Evolutionary conservation across 2,888 invertebrate species (phyloP), one percentile per base, ranked within the genome.

Genomic region (Synergus laeviventris): DNA sequence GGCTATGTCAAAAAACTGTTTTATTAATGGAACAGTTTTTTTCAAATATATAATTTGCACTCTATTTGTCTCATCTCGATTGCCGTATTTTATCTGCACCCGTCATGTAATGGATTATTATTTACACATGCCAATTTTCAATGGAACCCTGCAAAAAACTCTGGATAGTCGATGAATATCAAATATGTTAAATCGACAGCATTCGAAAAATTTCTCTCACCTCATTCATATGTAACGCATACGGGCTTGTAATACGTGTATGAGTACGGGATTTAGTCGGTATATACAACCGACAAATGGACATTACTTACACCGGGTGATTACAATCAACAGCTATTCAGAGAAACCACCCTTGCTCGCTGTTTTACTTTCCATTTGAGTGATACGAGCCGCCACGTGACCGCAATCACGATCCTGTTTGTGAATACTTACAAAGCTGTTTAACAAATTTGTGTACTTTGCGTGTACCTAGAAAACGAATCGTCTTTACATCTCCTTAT

Each of bases 241-340:
- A 39, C 62, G 36, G 31, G 39, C n/a, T 2, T 18, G 16, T 16
- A 31, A 64, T 64, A 11, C 36, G n/a, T 39, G 62, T 12, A 36
- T 56, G 60, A 83, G 82, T 18, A 36, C 45, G 60, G 83, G 82
- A 84, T 85, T 82, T 80, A 79, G 83, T 77, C 76, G 79, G 79
- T 66, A 81, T 80, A 82, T 76, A 81, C 81, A 81, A 81, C 82
- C 81, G 82, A 82, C 84, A 84, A 83, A 83, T 85, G 84, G 85
- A 87, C 86, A 88, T 91, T 91, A 90, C 89, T 91, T 90, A 89
- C 89, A 87, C 85, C 86, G 86, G 86, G 87, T 87, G 90, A 90
- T 90, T 89, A 88, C 90, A 91, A 91, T 91, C 91, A 90, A 87
- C 86, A 86, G 85, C 88, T 85, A 91, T 91, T 90, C 90, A 90